Evolutionary conservation across 2,888 invertebrate species (phyloP), one percentile per base, ranked within the genome.

Genomic region (Erynnis tages): DNA sequence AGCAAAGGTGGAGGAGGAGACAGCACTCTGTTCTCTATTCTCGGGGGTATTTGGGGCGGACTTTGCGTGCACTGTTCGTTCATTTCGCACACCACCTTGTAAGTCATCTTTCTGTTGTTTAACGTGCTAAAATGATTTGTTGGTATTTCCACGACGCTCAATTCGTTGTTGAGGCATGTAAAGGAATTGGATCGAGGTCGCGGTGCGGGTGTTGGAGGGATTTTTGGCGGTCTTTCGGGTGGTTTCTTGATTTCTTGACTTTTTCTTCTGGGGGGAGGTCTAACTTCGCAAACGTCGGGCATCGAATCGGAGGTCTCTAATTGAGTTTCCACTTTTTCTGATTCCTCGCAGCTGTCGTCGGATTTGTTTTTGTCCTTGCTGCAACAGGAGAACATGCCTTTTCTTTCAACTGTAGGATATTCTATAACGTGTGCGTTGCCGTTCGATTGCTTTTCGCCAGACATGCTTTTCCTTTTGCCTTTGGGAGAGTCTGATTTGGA

Each of bases 311-410:
- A 90, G 53, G 78, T 84, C 53, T 86, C 81, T 54, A 82, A 66
- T 11, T 75, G 74, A 11, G 71, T 64, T 54, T 87, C 82, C 23
- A 74, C 68, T 60, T 82, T 81, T 54, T 81, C 83, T 21, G 73
- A 68, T 68, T 90, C 79, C 29, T 90, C 90, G 10, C 82, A 78
- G 55, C 73, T 90, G 49, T 91, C 91, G 37, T 90, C 91, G 30
- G 78, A 91, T 73, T 76, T 91, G 67, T 79, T 91, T 76, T 81
- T 89, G 62, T 90, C 90, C 79, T 91, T 93, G 48, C 92, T 92
- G 67, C 94, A 94, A 69, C 94, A 94, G 1, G 93, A 94, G 71
- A 94, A 94, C 73, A 93, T 91, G 49, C 93, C 92, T 81, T 93
- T 94, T 34, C 94, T 88, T 72, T 94, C 93, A 2, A 94, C 92